Evolutionary conservation across 2,888 invertebrate genomes (phyloP).

Genomic region (Caenorhabditis sinica): DNA sequence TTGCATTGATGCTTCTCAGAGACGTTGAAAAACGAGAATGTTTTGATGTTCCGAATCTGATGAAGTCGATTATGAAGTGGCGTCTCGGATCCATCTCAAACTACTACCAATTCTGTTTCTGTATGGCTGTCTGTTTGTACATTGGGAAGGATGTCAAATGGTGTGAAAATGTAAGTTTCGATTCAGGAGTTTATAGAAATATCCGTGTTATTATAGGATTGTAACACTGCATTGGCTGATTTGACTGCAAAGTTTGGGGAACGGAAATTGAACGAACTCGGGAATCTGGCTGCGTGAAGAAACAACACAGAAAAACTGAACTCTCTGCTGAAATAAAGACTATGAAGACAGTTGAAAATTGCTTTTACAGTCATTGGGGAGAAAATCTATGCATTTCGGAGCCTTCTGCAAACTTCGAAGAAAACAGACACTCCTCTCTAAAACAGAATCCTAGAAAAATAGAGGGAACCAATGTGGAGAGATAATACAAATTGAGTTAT

Average conservation of each 20-base stretch:
- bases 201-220: background rate
- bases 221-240: background rate
- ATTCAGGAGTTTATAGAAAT: too few species aligned
- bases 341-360: too few species aligned
- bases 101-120: slow-evolving; percentile 40
- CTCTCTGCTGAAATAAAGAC: too few species aligned
- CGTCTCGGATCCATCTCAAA: slow-evolving; percentile 18
- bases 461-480: too few species aligned
- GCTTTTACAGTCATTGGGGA: too few species aligned
- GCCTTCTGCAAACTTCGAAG: too few species aligned
- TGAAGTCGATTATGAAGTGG: slow-evolving; percentile 52
- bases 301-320: too few species aligned
- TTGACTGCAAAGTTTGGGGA: background rate
- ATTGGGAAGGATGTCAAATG: slow-evolving; percentile 46
- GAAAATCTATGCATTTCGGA: too few species aligned
- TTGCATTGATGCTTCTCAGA: slow-evolving; percentile 58
- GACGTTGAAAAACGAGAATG: slow-evolving; percentile 68
- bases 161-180: slow-evolving; percentile 39
- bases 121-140: slow-evolving; percentile 38
- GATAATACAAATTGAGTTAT: too few species aligned
- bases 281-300: background rate
- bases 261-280: background rate
- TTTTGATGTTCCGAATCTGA: slow-evolving; percentile 65
- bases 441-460: too few species aligned
- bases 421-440: too few species aligned